Evolutionary conservation across 2,888 invertebrate species (phyloP), one percentile per base, ranked within the genome.

Genomic region (Digitonthophagus gazella): DNA sequence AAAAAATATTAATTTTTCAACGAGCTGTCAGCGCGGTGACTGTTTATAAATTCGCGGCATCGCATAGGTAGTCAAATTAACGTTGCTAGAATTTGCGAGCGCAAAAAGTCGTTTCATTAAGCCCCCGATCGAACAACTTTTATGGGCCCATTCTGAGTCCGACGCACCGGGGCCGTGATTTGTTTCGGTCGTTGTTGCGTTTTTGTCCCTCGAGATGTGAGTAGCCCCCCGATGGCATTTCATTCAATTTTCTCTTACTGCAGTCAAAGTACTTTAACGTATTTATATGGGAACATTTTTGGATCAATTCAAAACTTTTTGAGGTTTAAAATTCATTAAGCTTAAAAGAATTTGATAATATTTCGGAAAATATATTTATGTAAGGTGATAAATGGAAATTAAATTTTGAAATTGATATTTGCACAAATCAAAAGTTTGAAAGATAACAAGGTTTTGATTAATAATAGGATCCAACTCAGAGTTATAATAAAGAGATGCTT

Each of bases 41-140:
- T 75, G 75, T 76, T 77, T 79, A 78, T 78, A 78, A 79, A 80
- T 79, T 80, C 79, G 76, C 76, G 70, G 76, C 77, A 71, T 78
- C 80, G 78, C 76, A 78, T 76, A 75, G 74, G 76, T 76, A 77
- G 76, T 75, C 75, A 76, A 74, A 75, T 75, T 71, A 72, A 72
- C 72, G 74, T 71, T 67, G 69, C 70, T 68, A 72, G 76, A 77
- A 77, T 77, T 78, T 76, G 73, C 72, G 71, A 71, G 67, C 67
- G 72, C 74, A 80, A 80, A 80, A 80, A 80, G 75, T 78, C 77
- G 80, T 75, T 76, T 80, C 78, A 80, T 79, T 80, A 78, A 78
- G 76, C 75, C 77, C 75, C 28, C 8, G 28, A 8, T 44, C 78
- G 78, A 78, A 78, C 78, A 75, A 78, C 79, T 70, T 77, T 79